Conservation (phyloP, 2,888 invertebrate genomes). For the Neoaliturus tenellus region DNA sequence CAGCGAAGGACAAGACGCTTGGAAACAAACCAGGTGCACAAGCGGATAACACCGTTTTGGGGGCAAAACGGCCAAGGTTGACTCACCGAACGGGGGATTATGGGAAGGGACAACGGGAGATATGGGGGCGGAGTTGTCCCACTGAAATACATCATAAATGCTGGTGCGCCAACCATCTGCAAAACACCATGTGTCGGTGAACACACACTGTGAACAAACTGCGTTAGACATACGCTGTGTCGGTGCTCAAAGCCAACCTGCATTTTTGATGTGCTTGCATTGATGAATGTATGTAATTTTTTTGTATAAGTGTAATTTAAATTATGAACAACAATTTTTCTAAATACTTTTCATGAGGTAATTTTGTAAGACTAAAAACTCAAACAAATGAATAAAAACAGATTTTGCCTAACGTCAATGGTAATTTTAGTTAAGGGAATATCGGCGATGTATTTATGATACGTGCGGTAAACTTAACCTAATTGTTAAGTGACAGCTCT, state of each 20-base stretch:
- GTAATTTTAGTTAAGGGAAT: too few species aligned
- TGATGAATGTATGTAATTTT: too few species aligned
- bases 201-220: neutral
- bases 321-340: too few species aligned
- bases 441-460: too few species aligned
- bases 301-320: too few species aligned
- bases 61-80: slow-evolving; percentile 51
- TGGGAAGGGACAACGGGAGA: slow-evolving; percentile 66
- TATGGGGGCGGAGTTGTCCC: slow-evolving; percentile 73
- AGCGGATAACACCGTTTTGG: neutral
- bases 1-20: slow-evolving; percentile 46
- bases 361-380: too few species aligned
- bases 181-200: slow-evolving; percentile 69
- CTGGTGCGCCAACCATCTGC: slow-evolving; percentile 76
- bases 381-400: too few species aligned
- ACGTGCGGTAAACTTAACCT: too few species aligned
- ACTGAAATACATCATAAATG: slow-evolving; percentile 86
- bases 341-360: too few species aligned
- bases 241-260: neutral
- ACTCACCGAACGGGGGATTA: slow-evolving; percentile 72
- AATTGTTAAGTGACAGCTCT: too few species aligned
- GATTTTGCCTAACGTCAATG: too few species aligned
- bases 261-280: neutral
- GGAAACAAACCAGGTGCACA: slow-evolving; percentile 25
- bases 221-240: neutral